phyloP scores from a whole-genome alignment of 1,140 invertebrate species.

The Maconellicoccus hirsutus region DNA sequence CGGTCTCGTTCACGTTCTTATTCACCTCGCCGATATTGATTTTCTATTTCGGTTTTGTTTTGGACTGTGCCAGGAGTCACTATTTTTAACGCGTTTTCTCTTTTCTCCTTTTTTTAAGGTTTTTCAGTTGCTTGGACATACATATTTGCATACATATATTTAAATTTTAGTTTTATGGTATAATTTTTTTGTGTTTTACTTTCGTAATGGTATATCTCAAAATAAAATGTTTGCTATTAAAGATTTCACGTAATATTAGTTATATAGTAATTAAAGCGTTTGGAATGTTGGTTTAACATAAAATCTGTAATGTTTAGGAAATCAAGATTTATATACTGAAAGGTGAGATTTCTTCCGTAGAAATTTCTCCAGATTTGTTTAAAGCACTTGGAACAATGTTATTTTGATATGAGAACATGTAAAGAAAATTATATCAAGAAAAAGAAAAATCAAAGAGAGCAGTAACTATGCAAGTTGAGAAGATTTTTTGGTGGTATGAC shows the following conservation, averaged over 20 bases:
- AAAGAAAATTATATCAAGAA: not conserved
- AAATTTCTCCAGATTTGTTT: constrained; percentile 10
- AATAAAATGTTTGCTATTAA: no score
- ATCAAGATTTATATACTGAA: not conserved
- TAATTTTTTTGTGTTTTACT: not conserved
- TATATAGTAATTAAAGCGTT: not conserved
- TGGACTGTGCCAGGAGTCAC: constrained; percentile 15
- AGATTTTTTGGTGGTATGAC: not conserved
- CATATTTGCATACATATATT: not conserved
- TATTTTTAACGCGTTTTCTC: not conserved
- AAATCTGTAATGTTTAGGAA: not conserved
- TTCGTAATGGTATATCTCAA: no score
- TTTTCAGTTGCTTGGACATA: not conserved
- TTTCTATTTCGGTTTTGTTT: not conserved
- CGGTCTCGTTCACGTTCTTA: constrained; percentile 70
- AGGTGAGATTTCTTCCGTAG: not conserved
- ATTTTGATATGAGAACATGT: not conserved
- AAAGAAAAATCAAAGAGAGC: not conserved
- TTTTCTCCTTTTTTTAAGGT: not conserved
- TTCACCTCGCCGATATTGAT: constrained; percentile 62
- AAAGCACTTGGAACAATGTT: not conserved
- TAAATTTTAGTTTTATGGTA: not conserved
- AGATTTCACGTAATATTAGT: no score
- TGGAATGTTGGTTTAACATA: not conserved
- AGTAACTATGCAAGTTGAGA: not conserved